Evolutionary conservation across 1,140 invertebrate species (phyloP).

Genomic region (Bombus huntii): DNA sequence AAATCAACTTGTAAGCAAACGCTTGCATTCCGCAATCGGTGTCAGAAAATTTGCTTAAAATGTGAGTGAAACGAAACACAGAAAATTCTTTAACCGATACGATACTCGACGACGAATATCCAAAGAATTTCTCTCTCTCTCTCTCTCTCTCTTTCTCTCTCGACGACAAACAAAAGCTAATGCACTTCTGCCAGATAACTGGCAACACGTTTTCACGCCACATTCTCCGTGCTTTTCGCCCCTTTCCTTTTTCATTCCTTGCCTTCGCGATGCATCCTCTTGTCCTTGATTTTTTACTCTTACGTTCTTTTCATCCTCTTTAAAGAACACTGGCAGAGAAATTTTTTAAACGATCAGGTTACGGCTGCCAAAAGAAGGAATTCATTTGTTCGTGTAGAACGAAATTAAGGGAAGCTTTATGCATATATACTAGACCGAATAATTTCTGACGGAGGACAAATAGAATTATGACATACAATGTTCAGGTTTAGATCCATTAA

Average conservation of each 20-base stretch:
- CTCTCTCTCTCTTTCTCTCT: not conserved
- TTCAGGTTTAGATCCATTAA: too few relatives aligned
- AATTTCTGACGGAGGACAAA: constrained; percentile 49
- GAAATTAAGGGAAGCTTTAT: not conserved
- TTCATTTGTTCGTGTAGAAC: not conserved
- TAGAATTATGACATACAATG: not conserved
- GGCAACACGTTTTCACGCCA: constrained; percentile 24
- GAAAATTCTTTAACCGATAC: too few relatives aligned
- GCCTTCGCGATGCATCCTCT: too few relatives aligned
- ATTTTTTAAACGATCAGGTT: not conserved
- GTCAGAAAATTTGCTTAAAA: too few relatives aligned
- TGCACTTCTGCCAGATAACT: constrained; percentile 67
- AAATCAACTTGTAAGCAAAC: too few relatives aligned
- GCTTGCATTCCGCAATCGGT: too few relatives aligned
- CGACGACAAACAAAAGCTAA: constrained; percentile 67
- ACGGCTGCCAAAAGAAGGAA: not conserved
- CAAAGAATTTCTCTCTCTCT: too few relatives aligned
- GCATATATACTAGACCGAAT: constrained; percentile 25
- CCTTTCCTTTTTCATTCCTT: not conserved
- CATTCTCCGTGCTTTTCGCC: not conserved
- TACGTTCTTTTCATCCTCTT: not conserved
- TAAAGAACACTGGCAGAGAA: not conserved
- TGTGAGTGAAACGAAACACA: too few relatives aligned
- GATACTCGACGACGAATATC: too few relatives aligned
- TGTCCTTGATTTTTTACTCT: not conserved